Evolutionary conservation across 2,113 vertebrate species (phyloP).

Genomic region (Peromyscus californicus): DNA sequence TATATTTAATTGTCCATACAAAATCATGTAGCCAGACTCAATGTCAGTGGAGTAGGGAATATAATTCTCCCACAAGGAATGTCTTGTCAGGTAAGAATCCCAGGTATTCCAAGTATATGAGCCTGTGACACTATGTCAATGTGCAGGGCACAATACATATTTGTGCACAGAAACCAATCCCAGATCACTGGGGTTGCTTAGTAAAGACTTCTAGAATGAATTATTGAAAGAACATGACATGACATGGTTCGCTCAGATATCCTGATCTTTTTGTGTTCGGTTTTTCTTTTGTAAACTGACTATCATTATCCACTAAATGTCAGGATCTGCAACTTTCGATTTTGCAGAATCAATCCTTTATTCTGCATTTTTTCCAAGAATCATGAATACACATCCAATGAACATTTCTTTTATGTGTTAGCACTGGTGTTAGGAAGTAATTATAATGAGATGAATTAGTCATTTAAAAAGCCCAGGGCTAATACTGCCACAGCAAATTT

Average conservation of each 20-base stretch:
- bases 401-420: not conserved
- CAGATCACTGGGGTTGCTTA: not conserved
- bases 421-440: not conserved
- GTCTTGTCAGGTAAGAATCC: not conserved
- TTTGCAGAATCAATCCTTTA: not conserved
- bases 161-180: not conserved
- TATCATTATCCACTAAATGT: not conserved
- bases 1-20: not conserved
- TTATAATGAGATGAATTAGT: not conserved
- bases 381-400: not conserved
- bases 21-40: not conserved
- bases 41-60: not conserved
- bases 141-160: not conserved
- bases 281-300: not conserved
- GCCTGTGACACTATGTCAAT: not conserved
- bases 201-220: not conserved
- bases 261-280: not conserved
- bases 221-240: not conserved
- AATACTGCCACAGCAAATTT: not conserved
- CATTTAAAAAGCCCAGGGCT: not conserved
- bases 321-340: not conserved
- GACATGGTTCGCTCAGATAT: not conserved
- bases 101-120: slow-evolving; percentile 29
- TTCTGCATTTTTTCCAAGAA: not conserved
- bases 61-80: not conserved